Evolutionary conservation across 2,113 vertebrate species (phyloP).

Genomic region (Ondatra zibethicus): DNA sequence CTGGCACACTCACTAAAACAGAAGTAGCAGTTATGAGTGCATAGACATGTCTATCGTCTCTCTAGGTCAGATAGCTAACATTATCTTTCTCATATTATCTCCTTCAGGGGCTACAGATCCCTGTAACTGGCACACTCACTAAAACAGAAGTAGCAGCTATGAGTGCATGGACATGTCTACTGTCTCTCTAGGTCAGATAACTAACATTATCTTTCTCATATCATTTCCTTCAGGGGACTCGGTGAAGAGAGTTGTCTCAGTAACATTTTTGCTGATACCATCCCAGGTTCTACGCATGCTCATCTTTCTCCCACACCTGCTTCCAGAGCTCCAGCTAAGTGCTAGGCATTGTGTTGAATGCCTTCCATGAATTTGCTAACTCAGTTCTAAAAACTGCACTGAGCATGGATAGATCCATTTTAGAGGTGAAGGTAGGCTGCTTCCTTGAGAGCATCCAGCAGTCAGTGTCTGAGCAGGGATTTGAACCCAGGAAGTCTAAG

Average conservation of each 20-base stretch:
- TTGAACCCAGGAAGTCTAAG: not conserved
- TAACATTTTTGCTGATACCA: not conserved
- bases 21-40: too few relatives aligned
- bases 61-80: too few relatives aligned
- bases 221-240: constrained; percentile 35
- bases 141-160: not conserved
- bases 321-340: not conserved
- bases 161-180: not conserved
- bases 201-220: constrained; percentile 22
- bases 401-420: not conserved
- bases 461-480: constrained; percentile 1
- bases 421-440: constrained; percentile 5
- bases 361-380: constrained; percentile 22
- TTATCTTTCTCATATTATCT: too few relatives aligned
- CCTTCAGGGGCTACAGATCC: too few relatives aligned
- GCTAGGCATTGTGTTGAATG: not conserved
- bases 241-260: not conserved
- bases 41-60: too few relatives aligned
- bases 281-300: not conserved
- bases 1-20: too few relatives aligned
- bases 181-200: constrained; percentile 19
- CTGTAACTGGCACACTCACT: constrained; percentile 24
- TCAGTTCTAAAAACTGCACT: constrained; percentile 43
- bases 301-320: not conserved
- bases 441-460: constrained; percentile 4